These are phyloP conservation scores for Scaptomyza pallida DNA, from an alignment of 1,140 invertebrate species.

Conservation along the genomic window DNA sequence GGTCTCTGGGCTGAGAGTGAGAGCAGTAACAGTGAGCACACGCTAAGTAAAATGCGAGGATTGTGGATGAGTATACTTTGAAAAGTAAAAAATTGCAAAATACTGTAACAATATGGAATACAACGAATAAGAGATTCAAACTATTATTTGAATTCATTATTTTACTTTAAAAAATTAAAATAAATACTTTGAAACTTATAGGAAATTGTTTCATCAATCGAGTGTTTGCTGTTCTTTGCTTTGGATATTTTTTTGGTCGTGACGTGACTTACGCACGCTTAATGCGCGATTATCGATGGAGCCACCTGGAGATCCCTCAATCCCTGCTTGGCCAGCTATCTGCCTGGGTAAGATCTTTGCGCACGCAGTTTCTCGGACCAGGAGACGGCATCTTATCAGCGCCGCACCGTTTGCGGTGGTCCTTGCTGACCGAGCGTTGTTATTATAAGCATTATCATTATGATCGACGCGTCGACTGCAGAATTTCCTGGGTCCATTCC, in stretches of 20 bases:
- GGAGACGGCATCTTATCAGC: conserved; percentile 65
- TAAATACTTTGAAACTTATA: too few species aligned
- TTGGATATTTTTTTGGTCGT: conserved; percentile 14
- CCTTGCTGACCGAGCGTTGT: conserved; percentile 65
- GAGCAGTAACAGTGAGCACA: neutral
- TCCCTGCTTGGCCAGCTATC: conserved; percentile 14
- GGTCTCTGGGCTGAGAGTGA: conserved; percentile 36
- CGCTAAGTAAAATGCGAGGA: neutral
- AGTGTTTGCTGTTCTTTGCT: neutral
- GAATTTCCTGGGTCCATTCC: conserved; percentile 34
- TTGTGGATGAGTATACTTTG: too few species aligned
- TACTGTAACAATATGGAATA: too few species aligned
- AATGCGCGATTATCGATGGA: conserved; percentile 72
- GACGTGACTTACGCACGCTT: conserved; percentile 79
- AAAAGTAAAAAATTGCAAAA: too few species aligned
- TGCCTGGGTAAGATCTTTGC: conserved; percentile 50
- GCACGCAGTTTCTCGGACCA: conserved; percentile 47
- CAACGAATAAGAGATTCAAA: too few species aligned
- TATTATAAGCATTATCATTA: conserved; percentile 78
- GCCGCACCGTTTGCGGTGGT: conserved; percentile 55
- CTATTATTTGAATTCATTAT: too few species aligned
- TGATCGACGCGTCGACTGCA: conserved; percentile 36
- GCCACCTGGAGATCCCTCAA: conserved; percentile 15
- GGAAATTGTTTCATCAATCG: neutral
- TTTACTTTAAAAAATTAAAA: too few species aligned